Evolutionary conservation across 2,888 invertebrate genomes (phyloP), one percentile per base, ranked within the genome.

Genomic region (Scelioninae gen. 2): DNA sequence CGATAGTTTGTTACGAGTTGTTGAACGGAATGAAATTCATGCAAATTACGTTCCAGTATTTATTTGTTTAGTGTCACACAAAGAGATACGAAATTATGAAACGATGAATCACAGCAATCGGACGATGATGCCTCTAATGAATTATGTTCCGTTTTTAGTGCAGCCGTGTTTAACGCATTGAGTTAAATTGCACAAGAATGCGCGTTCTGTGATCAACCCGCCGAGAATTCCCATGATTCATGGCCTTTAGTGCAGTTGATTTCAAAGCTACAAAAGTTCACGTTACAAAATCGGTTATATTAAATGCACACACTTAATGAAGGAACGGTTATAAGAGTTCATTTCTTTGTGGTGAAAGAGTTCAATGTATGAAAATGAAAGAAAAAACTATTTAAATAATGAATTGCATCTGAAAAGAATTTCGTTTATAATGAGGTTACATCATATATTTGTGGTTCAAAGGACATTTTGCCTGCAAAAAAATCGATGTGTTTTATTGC

Each of bases 181-280:
- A 39, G 52, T 10, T 65, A 11, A 55, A 45, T 35, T 43, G 55
- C 45, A 39, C 55, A 53, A 53, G 45, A 65, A 65, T 55, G 55
- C 45, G 16, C 55, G 28, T 43, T 45, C 43, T 46, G 53, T 55
- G 64, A 55, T 65, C 52, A 53, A 65, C 55, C 25, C 15, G 18
- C 19, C 6, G 60, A 63, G 61, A 55, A 65, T 53, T 55, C 16
- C 55, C 19, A 37, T 55, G 64, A 65, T 65, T 65, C 64, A 55
- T 11, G 31, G 45, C 18, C 35, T 35, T 43, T 39, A 15, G 48
- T 48, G 4, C 13, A 16, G 63, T 53, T 11, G 13, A 53, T 53
- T 43, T 57, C 45, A 45, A 57, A 45, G 22, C 7, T 11, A 16
- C 16, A 13, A 57, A 57, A 41, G 61, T 63, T 41, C 19, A 22